These are phyloP conservation scores for Synergus japonicus DNA, from an alignment of 2,888 invertebrate species.

Conservation along the genomic window DNA sequence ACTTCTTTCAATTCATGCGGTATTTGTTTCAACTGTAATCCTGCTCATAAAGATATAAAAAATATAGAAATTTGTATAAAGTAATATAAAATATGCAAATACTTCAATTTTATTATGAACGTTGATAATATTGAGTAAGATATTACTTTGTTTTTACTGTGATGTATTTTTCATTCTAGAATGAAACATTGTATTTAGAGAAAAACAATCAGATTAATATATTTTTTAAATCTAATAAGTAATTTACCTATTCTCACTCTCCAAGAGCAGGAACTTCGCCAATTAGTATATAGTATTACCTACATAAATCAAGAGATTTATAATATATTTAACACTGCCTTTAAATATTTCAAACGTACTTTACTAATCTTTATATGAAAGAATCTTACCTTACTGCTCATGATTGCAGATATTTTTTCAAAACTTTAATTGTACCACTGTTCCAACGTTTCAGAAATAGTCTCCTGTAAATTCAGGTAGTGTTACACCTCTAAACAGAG, in stretches of 20 bases:
- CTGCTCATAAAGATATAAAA: conserved; percentile 57
- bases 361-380: not conserved
- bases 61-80: not conserved
- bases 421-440: not conserved
- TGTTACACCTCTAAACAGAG: no score
- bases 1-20: no score
- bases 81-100: no score
- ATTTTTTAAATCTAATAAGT: no score
- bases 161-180: no score
- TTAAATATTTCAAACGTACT: not conserved
- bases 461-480: no score
- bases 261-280: conserved; percentile 43
- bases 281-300: conserved; percentile 35
- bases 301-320: not conserved
- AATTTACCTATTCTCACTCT: conserved; percentile 43
- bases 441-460: not conserved
- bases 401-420: not conserved
- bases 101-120: no score
- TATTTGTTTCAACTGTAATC: conserved; percentile 75
- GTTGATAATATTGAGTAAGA: no score
- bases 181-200: no score
- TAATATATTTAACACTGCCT: not conserved
- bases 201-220: no score
- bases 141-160: no score
- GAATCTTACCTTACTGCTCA: not conserved